These are phyloP conservation scores for Bemisia tabaci DNA, from an alignment of 1,140 invertebrate genomes.

Conservation along the genomic window DNA sequence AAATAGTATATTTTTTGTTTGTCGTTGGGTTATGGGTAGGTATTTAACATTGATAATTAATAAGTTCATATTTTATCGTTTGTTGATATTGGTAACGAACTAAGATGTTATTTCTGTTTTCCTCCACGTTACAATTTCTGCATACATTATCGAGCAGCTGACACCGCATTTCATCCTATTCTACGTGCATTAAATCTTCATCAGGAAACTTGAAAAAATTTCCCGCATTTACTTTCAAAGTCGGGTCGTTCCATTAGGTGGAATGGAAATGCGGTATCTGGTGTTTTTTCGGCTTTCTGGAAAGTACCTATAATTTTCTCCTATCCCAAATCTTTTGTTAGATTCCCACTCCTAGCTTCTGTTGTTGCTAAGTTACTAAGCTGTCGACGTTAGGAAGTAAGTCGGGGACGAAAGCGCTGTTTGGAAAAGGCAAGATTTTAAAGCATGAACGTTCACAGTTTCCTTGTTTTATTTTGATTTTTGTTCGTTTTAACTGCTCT, in stretches of 20 bases:
- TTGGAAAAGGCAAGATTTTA: background rate
- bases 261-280: too few species aligned
- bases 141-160: too few species aligned
- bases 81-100: background rate
- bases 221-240: too few species aligned
- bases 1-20: conserved; percentile 1
- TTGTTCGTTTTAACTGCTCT: background rate
- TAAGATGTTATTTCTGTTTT: background rate
- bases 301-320: too few species aligned
- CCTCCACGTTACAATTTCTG: too few species aligned
- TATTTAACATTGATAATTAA: conserved; percentile 1
- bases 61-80: background rate
- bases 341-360: background rate
- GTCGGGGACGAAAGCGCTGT: background rate
- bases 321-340: too few species aligned
- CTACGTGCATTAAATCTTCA: too few species aligned
- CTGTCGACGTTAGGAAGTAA: background rate
- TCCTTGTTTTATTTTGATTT: background rate
- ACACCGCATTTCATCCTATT: too few species aligned
- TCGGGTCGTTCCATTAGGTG: too few species aligned
- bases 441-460: background rate
- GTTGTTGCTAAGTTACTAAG: background rate
- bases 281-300: too few species aligned
- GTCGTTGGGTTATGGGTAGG: background rate
- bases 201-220: too few species aligned